phyloP scores from a whole-genome alignment of 1,140 invertebrate species.

The Gerris buenoi region DNA sequence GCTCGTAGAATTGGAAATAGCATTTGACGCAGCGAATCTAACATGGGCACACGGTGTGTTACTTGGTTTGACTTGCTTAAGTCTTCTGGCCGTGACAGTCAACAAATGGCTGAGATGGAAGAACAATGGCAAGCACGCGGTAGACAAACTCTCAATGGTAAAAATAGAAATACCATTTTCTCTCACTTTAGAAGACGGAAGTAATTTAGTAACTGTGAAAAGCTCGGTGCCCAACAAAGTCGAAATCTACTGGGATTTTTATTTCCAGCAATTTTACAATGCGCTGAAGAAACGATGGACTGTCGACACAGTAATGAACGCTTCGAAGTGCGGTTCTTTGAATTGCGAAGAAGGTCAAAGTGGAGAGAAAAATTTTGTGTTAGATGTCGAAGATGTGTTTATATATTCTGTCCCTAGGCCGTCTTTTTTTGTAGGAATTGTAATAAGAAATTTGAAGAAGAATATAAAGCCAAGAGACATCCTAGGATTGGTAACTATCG shows the following conservation, averaged over 20 bases:
- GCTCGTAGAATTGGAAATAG: neutral
- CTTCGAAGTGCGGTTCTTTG: neutral
- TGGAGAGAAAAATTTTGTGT: neutral
- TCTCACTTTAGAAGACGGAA: neutral
- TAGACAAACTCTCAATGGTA: neutral
- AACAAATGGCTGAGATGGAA: neutral
- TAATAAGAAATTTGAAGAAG: neutral
- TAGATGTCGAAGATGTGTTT: neutral
- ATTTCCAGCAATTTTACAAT: neutral
- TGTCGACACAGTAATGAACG: neutral
- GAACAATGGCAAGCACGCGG: neutral
- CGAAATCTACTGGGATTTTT: neutral
- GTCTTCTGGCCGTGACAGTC: neutral
- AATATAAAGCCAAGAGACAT: neutral
- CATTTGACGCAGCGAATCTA: neutral
- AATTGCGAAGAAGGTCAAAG: neutral
- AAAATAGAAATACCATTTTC: neutral
- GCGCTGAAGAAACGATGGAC: neutral
- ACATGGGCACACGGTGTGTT: neutral
- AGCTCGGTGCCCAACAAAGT: neutral
- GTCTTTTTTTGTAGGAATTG: neutral
- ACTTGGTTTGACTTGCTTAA: neutral
- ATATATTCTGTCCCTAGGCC: neutral
- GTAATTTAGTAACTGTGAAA: neutral
- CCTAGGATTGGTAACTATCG: neutral